These are phyloP conservation scores for Mallotus villosus DNA, from an alignment of 2,797 vertebrate species.

Conservation along the genomic window DNA sequence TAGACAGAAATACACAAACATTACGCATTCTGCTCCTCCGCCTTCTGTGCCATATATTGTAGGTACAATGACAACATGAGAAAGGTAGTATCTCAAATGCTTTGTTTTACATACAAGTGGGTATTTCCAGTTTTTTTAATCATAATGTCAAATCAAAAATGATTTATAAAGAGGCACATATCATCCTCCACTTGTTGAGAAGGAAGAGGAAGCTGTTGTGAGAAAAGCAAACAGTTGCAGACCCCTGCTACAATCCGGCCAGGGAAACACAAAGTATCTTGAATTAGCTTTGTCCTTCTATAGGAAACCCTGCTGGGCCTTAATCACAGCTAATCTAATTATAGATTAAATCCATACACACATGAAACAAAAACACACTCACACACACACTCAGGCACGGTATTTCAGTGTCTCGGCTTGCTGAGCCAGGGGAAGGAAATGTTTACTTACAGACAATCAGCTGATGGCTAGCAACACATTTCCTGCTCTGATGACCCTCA, in stretches of 20 bases:
- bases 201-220: slow-evolving; percentile 3
- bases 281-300: slow-evolving; percentile 20
- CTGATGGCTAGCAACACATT: slow-evolving; percentile 57
- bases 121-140: not conserved
- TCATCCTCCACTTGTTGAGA: slow-evolving; percentile 24
- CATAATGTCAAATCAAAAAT: not conserved
- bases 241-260: slow-evolving; percentile 15
- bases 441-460: slow-evolving; percentile 65
- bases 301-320: slow-evolving; percentile 21
- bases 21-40: not conserved
- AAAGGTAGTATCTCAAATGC: not conserved
- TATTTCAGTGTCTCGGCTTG: slow-evolving; percentile 33
- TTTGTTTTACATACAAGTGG: not conserved
- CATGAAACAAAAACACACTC: not conserved
- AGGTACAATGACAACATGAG: not conserved
- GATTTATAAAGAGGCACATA: not conserved
- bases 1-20: not conserved
- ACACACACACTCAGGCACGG: not conserved
- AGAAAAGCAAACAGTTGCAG: not conserved
- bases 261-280: slow-evolving; percentile 17
- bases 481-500: slow-evolving; percentile 59
- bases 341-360: slow-evolving; percentile 11
- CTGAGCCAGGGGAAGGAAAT: slow-evolving; percentile 65
- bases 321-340: slow-evolving; percentile 31
- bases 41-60: not conserved